Evolutionary conservation across 1,140 invertebrate genomes (phyloP).

Genomic region (Lordiphosa collinella): DNA sequence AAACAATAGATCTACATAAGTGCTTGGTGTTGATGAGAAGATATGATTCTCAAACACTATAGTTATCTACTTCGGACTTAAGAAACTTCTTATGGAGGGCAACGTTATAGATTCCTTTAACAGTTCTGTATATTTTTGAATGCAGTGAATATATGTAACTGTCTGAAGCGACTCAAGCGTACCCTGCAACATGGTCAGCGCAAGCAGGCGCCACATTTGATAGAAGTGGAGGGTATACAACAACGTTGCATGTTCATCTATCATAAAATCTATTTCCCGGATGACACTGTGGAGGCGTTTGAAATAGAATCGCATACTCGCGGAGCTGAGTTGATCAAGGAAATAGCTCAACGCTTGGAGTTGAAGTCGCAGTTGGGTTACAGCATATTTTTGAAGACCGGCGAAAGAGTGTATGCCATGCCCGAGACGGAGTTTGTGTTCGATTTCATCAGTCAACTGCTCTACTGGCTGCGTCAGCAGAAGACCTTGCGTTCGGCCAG

Average conservation of each 20-base stretch:
- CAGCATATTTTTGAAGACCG: conserved; percentile 95
- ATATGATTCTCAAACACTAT: no score
- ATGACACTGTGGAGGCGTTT: conserved; percentile 93
- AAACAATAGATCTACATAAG: no score
- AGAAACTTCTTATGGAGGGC: no score
- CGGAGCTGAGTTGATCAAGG: conserved; percentile 91
- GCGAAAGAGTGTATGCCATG: conserved; percentile 93
- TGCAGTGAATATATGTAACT: no score
- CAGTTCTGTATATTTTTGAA: no score
- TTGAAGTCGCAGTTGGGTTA: conserved; percentile 92
- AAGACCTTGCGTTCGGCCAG: conserved; percentile 85
- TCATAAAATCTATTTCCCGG: conserved; percentile 95
- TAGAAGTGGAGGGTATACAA: conserved; percentile 97
- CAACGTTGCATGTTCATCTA: conserved; percentile 96
- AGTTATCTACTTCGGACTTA: no score
- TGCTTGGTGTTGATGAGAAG: no score
- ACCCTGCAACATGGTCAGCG: conserved; percentile 88
- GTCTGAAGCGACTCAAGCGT: conserved; percentile 89
- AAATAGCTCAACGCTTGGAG: conserved; percentile 87
- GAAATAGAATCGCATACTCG: conserved; percentile 90
- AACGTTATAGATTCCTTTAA: no score
- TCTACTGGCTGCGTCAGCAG: conserved; percentile 93
- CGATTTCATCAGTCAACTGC: conserved; percentile 93
- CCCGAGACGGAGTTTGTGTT: conserved; percentile 97
- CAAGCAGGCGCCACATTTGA: conserved; percentile 93